These are phyloP conservation scores for Nymphicus hollandicus DNA, from an alignment of 2,113 vertebrate species.

Conservation along the genomic window DNA sequence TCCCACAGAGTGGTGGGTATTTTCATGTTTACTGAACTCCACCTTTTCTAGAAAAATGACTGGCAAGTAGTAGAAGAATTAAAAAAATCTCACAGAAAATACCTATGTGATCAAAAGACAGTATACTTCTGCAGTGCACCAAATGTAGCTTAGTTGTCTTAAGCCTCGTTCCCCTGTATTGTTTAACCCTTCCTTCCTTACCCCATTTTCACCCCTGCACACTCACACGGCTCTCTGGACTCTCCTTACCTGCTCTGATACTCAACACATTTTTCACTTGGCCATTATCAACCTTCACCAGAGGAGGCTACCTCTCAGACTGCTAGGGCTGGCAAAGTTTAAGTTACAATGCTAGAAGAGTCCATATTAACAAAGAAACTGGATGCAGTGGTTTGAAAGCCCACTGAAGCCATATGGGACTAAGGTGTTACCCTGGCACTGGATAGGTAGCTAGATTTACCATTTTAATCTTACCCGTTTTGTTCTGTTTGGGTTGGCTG, in stretches of 20 bases:
- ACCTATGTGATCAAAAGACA: neutral
- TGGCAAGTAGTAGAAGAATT: neutral
- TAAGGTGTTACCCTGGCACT: neutral
- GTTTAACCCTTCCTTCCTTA: neutral
- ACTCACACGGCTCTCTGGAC: neutral
- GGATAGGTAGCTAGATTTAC: neutral
- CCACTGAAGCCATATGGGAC: neutral
- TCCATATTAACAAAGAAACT: neutral
- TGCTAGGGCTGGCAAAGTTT: neutral
- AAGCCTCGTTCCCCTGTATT: neutral
- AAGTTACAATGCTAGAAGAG: neutral
- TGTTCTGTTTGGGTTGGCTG: neutral
- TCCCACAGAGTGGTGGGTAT: neutral
- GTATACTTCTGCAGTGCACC: neutral
- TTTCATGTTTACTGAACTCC: neutral
- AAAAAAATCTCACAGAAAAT: conserved; percentile 3
- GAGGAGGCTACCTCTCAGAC: neutral
- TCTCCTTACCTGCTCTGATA: neutral
- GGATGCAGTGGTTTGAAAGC: neutral
- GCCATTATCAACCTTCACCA: neutral
- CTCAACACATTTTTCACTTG: neutral
- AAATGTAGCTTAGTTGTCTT: neutral
- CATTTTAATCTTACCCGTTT: neutral
- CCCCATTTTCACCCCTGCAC: neutral
- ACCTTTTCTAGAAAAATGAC: neutral